A percentile compares a stretch with the other conserved stretches of the same genome.
Evolutionary conservation across 2,113 vertebrate species (phyloP).

Genomic region (Gobiocypris rarus): DNA sequence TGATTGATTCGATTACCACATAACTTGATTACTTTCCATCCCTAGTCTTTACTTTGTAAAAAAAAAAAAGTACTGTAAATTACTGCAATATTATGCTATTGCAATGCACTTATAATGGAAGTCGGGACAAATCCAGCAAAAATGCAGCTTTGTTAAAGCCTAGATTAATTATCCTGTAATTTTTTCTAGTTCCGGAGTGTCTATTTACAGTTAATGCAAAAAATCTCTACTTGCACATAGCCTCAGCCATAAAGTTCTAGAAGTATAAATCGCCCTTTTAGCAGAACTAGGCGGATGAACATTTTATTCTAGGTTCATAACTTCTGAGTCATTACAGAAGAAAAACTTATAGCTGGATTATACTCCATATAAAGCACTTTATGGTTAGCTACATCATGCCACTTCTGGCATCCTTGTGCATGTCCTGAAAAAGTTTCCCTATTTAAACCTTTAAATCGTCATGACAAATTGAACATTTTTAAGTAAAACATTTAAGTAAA

Average conservation of each 20-base stretch:
- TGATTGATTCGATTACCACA: not conserved
- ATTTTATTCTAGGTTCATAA: not conserved
- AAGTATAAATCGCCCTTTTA: not conserved
- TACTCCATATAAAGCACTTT: not conserved
- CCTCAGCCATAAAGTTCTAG: not conserved
- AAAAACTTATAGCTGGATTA: not conserved
- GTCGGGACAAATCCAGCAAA: not conserved
- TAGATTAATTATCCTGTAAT: not conserved
- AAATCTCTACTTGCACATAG: not conserved
- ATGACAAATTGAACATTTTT: not conserved
- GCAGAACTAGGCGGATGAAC: not conserved
- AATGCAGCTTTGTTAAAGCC: not conserved
- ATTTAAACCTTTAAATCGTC: not conserved
- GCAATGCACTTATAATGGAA: not conserved
- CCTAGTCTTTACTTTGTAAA: not conserved
- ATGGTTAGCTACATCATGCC: not conserved
- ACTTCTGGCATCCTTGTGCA: not conserved
- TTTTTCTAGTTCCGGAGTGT: not conserved
- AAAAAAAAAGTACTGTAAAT: not conserved
- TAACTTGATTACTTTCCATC: not conserved
- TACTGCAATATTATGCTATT: not conserved
- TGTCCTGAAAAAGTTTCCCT: not conserved
- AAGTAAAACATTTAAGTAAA: no score
- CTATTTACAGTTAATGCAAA: not conserved
- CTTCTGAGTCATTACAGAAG: not conserved